phyloP scores from a whole-genome alignment of 2,113 vertebrate species.

The Callipepla squamata region DNA sequence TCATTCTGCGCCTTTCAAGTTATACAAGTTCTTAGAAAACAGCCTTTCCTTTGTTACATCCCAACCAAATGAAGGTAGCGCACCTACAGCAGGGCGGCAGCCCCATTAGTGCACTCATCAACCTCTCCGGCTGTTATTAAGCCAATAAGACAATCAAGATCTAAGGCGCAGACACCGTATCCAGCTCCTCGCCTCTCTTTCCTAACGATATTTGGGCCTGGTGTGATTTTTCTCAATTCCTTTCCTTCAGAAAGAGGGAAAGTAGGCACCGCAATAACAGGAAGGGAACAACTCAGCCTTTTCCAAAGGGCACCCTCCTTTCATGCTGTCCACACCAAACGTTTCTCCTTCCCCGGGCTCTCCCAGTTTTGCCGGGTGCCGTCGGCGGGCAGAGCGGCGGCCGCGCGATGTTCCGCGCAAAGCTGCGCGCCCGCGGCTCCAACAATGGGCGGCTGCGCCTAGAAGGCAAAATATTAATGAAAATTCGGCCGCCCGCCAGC shows the following conservation, averaged over 20 bases:
- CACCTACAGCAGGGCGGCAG: slow-evolving; percentile 48
- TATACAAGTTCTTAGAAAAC: slow-evolving; percentile 69
- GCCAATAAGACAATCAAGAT: slow-evolving; percentile 65
- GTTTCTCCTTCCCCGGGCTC: slow-evolving; percentile 10
- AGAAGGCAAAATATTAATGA: slow-evolving; percentile 58
- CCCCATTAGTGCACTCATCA: slow-evolving; percentile 69
- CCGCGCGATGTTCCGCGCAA: slow-evolving; percentile 35
- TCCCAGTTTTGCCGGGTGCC: slow-evolving; percentile 25
- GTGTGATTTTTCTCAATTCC: slow-evolving; percentile 68
- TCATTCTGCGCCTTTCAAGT: slow-evolving; percentile 60
- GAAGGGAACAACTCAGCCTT: slow-evolving; percentile 45
- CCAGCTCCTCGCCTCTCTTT: slow-evolving; percentile 50
- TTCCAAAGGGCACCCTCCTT: slow-evolving; percentile 33
- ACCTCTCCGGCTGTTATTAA: slow-evolving; percentile 68
- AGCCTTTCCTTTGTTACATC: slow-evolving; percentile 57
- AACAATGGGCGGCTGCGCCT: slow-evolving; percentile 66
- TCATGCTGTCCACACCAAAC: slow-evolving; percentile 50
- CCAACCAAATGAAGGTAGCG: slow-evolving; percentile 55
- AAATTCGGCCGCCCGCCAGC: slow-evolving; percentile 54
- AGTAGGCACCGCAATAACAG: slow-evolving; percentile 22
- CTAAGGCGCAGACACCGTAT: slow-evolving; percentile 48
- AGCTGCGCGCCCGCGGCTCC: slow-evolving; percentile 43
- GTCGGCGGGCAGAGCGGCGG: slow-evolving; percentile 31
- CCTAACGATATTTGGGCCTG: slow-evolving; percentile 39
- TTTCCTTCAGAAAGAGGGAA: slow-evolving; percentile 40